These are phyloP conservation scores for Scrobipalpa costella DNA, from an alignment of 2,888 invertebrate genomes.

Conservation along the genomic window DNA sequence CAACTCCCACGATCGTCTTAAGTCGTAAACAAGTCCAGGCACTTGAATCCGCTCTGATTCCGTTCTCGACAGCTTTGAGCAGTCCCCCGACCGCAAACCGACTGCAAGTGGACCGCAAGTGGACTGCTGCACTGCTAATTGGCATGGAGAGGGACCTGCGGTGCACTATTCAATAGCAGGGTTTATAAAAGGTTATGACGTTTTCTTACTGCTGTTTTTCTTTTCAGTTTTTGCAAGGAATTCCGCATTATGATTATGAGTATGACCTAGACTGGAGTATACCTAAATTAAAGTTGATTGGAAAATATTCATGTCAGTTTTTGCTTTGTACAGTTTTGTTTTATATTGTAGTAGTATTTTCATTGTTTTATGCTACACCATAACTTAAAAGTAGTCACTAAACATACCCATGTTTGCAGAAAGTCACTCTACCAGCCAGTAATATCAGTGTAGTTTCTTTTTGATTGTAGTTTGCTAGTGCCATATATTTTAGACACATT, in stretches of 20 bases:
- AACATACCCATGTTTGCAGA: no score
- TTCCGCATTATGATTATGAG: slow-evolving; percentile 1
- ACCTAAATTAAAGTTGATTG: no score
- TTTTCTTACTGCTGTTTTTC: neutral
- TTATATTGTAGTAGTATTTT: no score
- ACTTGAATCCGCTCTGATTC: slow-evolving; percentile 20
- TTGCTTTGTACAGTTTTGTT: no score
- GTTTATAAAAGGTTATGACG: neutral
- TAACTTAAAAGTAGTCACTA: no score
- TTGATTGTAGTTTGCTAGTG: no score
- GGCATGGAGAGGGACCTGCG: neutral
- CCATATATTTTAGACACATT: no score
- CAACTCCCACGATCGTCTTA: neutral
- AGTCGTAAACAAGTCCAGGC: slow-evolving; percentile 17
- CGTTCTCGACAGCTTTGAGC: slow-evolving; percentile 14
- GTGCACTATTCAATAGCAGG: neutral
- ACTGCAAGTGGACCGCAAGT: slow-evolving; percentile 15
- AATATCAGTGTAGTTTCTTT: no score
- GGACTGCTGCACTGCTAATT: slow-evolving; percentile 15
- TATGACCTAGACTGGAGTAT: no score
- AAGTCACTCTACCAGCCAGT: no score
- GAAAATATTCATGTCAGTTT: no score
- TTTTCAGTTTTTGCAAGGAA: neutral
- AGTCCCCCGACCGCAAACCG: slow-evolving; percentile 9
- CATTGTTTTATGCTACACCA: no score